A percentile compares a stretch with the other conserved stretches of the same genome.
These are phyloP conservation scores for Platysteira castanea DNA, from an alignment of 2,113 vertebrate genomes.

Conservation along the genomic window DNA sequence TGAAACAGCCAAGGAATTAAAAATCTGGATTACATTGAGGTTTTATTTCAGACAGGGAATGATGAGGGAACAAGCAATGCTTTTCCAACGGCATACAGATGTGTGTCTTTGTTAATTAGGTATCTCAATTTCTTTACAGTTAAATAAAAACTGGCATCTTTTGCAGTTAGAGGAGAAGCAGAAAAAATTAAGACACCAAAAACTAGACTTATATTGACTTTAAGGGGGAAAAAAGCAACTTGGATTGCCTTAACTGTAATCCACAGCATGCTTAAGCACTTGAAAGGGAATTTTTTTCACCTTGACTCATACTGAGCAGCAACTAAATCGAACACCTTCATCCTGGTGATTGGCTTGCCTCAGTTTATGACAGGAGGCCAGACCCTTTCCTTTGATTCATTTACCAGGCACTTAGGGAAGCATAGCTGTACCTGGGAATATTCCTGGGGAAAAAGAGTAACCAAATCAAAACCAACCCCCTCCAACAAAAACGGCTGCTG, in stretches of 20 bases:
- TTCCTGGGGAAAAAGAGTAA: not conserved
- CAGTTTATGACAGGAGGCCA: not conserved
- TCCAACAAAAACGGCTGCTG: fast-evolving
- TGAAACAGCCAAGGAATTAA: not conserved
- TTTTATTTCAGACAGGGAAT: not conserved
- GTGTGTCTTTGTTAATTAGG: not conserved
- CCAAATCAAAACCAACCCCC: fast-evolving
- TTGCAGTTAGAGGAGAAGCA: not conserved
- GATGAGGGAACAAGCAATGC: not conserved
- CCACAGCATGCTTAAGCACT: not conserved
- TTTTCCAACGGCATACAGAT: not conserved
- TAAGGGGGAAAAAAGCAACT: fast-evolving
- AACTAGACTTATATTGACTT: not conserved
- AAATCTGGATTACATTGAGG: not conserved
- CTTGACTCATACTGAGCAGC: not conserved
- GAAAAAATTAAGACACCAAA: not conserved
- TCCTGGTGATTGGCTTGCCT: not conserved
- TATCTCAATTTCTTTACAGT: not conserved
- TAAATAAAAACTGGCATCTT: not conserved
- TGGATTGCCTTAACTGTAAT: not conserved
- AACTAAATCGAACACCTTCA: not conserved
- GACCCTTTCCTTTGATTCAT: not conserved
- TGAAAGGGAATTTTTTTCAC: not conserved
- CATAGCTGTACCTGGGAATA: not conserved
- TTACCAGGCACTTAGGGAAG: not conserved